A percentile compares a stretch with the other conserved stretches of the same genome.
Evolutionary conservation across 2,113 vertebrate genomes (phyloP).

Genomic region (Colistium nudipinnis): DNA sequence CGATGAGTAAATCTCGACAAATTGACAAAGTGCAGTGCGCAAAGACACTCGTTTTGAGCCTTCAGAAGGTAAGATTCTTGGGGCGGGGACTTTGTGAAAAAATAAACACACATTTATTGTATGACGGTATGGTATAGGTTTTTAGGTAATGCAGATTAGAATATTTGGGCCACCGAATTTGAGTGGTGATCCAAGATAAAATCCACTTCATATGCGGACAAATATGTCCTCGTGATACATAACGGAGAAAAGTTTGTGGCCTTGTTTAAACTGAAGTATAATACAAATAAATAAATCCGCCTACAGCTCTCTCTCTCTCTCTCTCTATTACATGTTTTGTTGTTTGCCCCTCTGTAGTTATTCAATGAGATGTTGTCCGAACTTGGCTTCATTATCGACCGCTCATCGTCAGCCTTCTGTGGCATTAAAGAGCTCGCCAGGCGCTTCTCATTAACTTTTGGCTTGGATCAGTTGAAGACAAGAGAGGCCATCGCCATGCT

Average conservation of each 20-base stretch:
- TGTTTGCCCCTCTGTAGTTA: constrained; percentile 78
- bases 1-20: constrained; percentile 97
- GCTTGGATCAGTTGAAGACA: constrained; percentile 96
- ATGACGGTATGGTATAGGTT: too few relatives aligned
- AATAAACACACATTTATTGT: too few relatives aligned
- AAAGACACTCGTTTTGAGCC: constrained; percentile 95
- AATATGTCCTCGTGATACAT: not conserved
- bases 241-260: not conserved
- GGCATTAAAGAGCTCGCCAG: constrained; percentile 96
- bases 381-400: constrained; percentile 90
- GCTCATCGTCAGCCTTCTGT: constrained; percentile 94
- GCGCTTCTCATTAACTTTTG: constrained; percentile 96
- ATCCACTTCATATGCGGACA: not conserved
- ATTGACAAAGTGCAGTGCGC: constrained; percentile 98
- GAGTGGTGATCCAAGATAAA: not conserved
- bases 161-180: not conserved
- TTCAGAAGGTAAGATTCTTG: constrained; percentile 90
- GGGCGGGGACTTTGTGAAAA: too few relatives aligned
- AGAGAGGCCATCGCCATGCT: constrained; percentile 98
- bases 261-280: not conserved
- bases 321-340: too few relatives aligned
- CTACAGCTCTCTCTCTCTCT: too few relatives aligned
- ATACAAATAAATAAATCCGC: too few relatives aligned
- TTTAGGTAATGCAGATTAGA: not conserved
- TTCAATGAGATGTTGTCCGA: constrained; percentile 98